Evolutionary conservation across 2,888 invertebrate species (phyloP).

Genomic region (Sarcophaga carnaria): DNA sequence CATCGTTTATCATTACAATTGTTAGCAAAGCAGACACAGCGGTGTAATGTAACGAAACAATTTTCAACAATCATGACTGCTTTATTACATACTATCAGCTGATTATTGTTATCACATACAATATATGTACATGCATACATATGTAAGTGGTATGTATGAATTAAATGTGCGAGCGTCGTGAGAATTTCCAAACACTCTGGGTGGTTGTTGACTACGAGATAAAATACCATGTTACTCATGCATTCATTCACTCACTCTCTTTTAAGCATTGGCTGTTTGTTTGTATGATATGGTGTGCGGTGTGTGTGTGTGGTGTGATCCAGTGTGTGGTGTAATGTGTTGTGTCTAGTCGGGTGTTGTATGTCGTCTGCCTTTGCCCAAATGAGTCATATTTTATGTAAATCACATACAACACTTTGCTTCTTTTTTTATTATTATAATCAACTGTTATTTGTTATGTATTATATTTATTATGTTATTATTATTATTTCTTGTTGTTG

Average conservation of each 20-base stretch:
- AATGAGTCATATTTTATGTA: conserved; percentile 62
- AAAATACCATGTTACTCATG: not conserved
- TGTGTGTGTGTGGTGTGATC: not conserved
- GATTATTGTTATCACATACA: not conserved
- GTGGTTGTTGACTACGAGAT: conserved; percentile 46
- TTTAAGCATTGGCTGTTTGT: not conserved
- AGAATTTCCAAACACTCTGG: conserved; percentile 6
- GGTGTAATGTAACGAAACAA: too few species aligned
- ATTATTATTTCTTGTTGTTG: conserved; percentile 6
- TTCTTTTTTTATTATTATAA: not conserved
- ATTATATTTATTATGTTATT: conserved; percentile 35
- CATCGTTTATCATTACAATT: too few species aligned
- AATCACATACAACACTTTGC: conserved; percentile 39
- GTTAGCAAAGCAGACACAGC: too few species aligned
- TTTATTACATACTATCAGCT: too few species aligned
- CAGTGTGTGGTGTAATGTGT: not conserved
- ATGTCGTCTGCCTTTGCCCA: conserved; percentile 13
- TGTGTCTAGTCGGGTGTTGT: not conserved
- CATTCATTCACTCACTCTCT: conserved; percentile 14
- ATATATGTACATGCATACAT: not conserved
- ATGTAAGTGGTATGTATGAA: not conserved
- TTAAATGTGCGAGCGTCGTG: not conserved
- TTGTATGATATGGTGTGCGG: not conserved
- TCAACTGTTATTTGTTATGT: conserved; percentile 42
- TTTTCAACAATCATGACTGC: too few species aligned